phyloP scores from a whole-genome alignment of 2,797 vertebrate species.

The Microtus obscurus region DNA sequence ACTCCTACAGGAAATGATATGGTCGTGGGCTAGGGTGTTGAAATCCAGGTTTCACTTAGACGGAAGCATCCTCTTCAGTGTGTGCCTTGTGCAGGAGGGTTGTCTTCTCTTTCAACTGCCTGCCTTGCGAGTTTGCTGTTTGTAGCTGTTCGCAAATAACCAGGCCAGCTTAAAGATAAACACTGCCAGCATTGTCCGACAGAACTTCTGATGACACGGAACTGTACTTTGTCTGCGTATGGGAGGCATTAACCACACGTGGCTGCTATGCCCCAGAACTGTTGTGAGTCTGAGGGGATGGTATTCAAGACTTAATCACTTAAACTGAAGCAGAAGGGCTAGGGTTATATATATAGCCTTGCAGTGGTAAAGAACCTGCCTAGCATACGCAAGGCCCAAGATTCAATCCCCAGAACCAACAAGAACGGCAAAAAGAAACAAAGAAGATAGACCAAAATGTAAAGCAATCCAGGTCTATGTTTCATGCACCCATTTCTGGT shows the following conservation, averaged over 20 bases:
- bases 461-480: background rate
- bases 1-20: constrained; percentile 12
- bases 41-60: background rate
- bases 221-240: background rate
- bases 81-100: background rate
- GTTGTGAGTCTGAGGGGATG: background rate
- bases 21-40: background rate
- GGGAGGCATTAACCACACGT: background rate
- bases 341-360: background rate
- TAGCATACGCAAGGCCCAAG: background rate
- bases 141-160: too few species aligned
- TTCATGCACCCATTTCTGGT: background rate
- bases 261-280: background rate
- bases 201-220: background rate
- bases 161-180: too few species aligned
- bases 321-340: constrained; percentile 7
- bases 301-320: constrained; percentile 11
- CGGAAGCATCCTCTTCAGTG: background rate
- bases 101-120: background rate
- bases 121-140: background rate
- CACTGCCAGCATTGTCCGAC: background rate
- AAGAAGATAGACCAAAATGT: background rate
- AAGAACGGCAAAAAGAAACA: background rate
- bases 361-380: background rate
- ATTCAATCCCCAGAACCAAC: background rate